Evolutionary conservation across 2,888 invertebrate genomes (phyloP), one percentile per base, ranked within the genome.

Genomic region (Gortyna flavago): DNA sequence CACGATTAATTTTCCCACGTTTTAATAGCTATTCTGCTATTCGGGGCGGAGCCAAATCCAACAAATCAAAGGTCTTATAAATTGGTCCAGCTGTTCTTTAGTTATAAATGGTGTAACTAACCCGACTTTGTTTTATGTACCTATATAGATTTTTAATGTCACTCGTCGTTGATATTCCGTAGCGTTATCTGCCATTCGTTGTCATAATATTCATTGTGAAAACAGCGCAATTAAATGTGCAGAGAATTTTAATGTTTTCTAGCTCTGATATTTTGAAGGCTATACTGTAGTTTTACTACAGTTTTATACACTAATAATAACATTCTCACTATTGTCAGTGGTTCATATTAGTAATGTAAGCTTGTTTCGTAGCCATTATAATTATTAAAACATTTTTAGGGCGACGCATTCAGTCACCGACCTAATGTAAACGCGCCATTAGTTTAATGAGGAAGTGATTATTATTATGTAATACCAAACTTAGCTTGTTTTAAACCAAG

Each of bases 161-260:
- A 41, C 11, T 74, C 67, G 66, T 54, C 61, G 13, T 84, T 85
- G 18, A 71, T 80, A 86, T 87, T 87, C 81, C 3, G 35, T 16
- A 71, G 38, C 77, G 72, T 32, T 85, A 76, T 77, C 73, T 61
- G 59, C 48, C 66, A 74, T 87, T 80, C 54, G 69, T 86, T 84
- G 48, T 61, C 62, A 80, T 64, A 75, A 72, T 68, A 73, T 75
- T 69, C 72, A 61, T 86, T 72, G 84, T 62, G 72, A 44, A 83
- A 84, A 73, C 70, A 73, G 67, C 66, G 16, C 62, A n/a, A 41
- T 1, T 41, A 44, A 72, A 72, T 77, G 81, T 74, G 75, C 51
- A 66, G 44, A 18, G 72, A 69, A 79, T 84, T 77, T 70, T 67
- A 72, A 75, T 70, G 21, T 68, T 44, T 81, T 59, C 51, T 71